Evolutionary conservation across 2,888 invertebrate species (phyloP).

Genomic region (Crematogaster levior): DNA sequence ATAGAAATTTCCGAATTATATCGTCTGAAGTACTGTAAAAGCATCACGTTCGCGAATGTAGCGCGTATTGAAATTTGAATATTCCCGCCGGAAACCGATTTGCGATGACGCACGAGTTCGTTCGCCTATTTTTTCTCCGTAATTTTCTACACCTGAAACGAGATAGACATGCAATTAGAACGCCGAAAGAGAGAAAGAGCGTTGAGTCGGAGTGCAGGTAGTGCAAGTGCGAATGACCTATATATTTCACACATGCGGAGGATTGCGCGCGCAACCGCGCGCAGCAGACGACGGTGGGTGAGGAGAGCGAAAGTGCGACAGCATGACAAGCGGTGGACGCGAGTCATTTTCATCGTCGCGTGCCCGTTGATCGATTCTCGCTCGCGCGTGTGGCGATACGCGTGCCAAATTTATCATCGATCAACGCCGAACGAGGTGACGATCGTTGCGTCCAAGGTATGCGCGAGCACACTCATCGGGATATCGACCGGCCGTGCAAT

Average conservation of each 20-base stretch:
- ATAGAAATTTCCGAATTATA: background rate
- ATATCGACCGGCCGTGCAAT: background rate
- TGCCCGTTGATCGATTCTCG: background rate
- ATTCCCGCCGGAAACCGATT: background rate
- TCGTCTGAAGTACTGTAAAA: background rate
- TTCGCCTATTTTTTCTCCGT: background rate
- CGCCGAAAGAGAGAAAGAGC: background rate
- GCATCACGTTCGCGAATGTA: background rate
- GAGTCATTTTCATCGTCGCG: background rate
- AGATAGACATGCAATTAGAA: too few species aligned
- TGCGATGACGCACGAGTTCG: background rate
- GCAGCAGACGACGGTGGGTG: constrained; percentile 25
- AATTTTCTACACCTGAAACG: background rate
- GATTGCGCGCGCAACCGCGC: constrained; percentile 27
- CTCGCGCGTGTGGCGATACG: background rate
- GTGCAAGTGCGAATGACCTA: background rate
- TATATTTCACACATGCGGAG: background rate
- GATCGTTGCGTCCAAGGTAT: background rate
- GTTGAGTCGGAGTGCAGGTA: background rate
- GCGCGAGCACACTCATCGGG: background rate
- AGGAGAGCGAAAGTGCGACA: background rate
- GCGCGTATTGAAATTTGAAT: background rate
- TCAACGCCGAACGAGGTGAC: background rate
- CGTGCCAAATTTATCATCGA: background rate
- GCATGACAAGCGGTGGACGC: constrained; percentile 12